Evolutionary conservation across 2,888 invertebrate species (phyloP), one percentile per base, ranked within the genome.

Genomic region (Drosophila pullipes): DNA sequence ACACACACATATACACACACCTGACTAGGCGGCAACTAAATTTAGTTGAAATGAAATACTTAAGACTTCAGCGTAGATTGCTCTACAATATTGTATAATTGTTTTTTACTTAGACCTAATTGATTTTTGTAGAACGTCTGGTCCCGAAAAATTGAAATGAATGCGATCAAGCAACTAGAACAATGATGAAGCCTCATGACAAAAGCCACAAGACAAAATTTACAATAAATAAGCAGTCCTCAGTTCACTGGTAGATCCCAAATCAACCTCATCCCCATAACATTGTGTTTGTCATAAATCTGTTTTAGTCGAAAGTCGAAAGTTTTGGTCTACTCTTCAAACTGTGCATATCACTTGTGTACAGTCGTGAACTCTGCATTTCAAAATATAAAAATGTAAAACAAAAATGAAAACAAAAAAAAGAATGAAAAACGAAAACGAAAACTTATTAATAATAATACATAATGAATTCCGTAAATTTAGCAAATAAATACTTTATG

Each of bases 31-130:
- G 77, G 60, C 86, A 86, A 86, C 83, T 83, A 73, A 79, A 69
- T 69, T 78, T 81, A 85, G 83, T 87, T 83, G 72, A 82, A 83
- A 80, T 76, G 79, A 88, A 87, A 78, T 81, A 87, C 79, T 88
- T 84, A 89, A 82, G 85, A 91, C 82, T 88, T 75, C 80, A 78
- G 70, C 67, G 68, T 82, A 81, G 78, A 68, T 65, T 72, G 74
- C 73, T 85, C 74, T 82, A 84, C 85, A 76, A 82, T 83, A 75
- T 74, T 81, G 73, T 82, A 78, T 62, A 74, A 78, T 78, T 78
- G 66, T 82, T 89, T 77, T 76, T 77, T 75, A 73, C 69, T 69
- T 77, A 69, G 72, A 78, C 53, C 65, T 66, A 74, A 83, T 81
- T 69, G 58, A 68, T 63, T 69, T 70, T 66, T 53, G 47, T 39